Conservation (phyloP, 1,140 invertebrate species). For the Philopotamus ludificatus region DNA sequence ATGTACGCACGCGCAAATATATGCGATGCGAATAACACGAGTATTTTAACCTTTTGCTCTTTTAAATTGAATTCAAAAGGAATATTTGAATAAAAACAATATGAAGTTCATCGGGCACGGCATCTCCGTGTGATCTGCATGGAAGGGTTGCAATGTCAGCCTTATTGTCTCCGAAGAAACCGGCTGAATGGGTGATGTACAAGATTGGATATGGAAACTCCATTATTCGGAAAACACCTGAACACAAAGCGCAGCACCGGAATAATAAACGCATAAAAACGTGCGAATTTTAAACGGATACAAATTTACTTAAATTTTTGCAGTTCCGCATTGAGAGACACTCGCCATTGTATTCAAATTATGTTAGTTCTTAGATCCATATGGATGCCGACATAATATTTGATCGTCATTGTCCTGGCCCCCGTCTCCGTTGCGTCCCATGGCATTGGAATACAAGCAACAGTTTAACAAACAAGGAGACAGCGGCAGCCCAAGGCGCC, state of each 20-base stretch:
- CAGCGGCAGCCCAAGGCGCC: neutral
- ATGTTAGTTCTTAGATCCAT: no score
- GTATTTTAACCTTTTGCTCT: constrained; percentile 25
- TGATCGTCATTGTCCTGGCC: no score
- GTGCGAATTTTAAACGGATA: no score
- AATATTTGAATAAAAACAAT: constrained; percentile 30
- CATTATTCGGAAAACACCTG: neutral
- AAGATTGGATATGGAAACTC: neutral
- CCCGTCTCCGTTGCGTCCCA: neutral
- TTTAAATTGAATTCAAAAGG: constrained; percentile 26
- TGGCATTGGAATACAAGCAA: constrained; percentile 17
- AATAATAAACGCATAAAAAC: no score
- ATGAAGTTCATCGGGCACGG: constrained; percentile 20
- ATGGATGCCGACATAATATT: no score
- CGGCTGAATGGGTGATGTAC: constrained; percentile 6
- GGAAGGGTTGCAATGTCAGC: constrained; percentile 8
- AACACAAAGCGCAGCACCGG: neutral
- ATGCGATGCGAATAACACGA: constrained; percentile 14
- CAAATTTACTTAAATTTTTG: no score
- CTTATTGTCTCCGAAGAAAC: constrained; percentile 8
- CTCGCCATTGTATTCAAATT: no score
- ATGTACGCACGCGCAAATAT: neutral
- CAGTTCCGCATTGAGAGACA: no score
- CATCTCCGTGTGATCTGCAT: constrained; percentile 11
- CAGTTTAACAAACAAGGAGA: constrained; percentile 36